Base-by-base conservation (phyloP, 2,888 invertebrate genomes). In the Branchipolynoe longqiensis region DNA sequence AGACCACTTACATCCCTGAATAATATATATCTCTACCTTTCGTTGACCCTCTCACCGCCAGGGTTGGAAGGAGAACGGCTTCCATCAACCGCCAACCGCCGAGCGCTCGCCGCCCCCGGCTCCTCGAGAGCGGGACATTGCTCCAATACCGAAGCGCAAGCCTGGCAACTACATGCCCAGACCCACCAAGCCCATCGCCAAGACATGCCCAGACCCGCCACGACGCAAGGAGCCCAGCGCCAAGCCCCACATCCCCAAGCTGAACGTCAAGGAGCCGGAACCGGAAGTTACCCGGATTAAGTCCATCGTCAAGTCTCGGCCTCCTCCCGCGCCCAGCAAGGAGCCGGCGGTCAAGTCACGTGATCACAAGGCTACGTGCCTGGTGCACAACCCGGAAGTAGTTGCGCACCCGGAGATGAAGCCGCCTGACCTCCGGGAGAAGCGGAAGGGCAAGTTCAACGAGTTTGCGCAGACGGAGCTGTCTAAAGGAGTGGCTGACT, bases 381-480 rank as follows among this genome's bases (percentile, higher is more conserved):
- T n/a, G n/a, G n/a, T n/a, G n/a, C n/a, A n/a, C n/a, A n/a, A n/a
- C n/a, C n/a, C n/a, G n/a, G n/a, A n/a, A n/a, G n/a, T n/a, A n/a
- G n/a, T n/a, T n/a, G n/a, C n/a, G n/a, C 28, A 22, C 18, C 40
- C 41, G 28, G 41, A 38, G 25, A 6, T 38, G 18, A 3, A 31
- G 25, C 58, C 83, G 25, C 54, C 48, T 1, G 48, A 84, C 33
- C 41, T 48, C 73, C 64, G 82, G 14, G 82, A 82, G n/a, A 83
- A 84, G 78, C 33, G 62, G 8, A 31, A 18, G 36, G 74, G 40
- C 1, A 56, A 83, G 73, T 90, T 91, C 90, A 91, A 92, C 87
- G 91, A 91, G 86, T 90, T 90, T 86, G 90, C 87, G n/a, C 92
- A 92, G 88, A 91, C 92, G n/a, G 88, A 92, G 87, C 87, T 91